phyloP scores from a whole-genome alignment of 2,797 vertebrate genomes.

The Lerista edwardsae region DNA sequence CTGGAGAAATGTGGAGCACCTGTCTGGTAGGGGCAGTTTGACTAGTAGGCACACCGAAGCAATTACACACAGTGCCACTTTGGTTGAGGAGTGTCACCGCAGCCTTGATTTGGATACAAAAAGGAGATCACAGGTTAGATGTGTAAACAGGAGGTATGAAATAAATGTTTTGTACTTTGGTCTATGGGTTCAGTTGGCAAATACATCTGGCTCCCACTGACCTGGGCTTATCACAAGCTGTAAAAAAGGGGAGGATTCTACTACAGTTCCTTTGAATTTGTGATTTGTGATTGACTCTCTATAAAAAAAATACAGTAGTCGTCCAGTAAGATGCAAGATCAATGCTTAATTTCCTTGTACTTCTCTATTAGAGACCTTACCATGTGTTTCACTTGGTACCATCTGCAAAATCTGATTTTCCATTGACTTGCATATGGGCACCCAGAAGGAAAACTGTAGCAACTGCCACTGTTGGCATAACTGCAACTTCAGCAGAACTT shows the following conservation, averaged over 20 bases:
- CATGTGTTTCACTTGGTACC: not conserved
- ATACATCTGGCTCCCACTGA: not conserved
- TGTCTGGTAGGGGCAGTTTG: not conserved
- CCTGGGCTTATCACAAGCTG: not conserved
- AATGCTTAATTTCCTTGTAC: no score
- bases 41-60: not conserved
- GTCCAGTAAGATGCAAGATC: not conserved
- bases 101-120: not conserved
- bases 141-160: not conserved
- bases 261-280: not conserved
- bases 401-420: not conserved
- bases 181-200: not conserved
- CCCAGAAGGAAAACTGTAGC: not conserved
- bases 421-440: not conserved
- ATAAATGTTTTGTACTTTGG: not conserved
- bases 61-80: conserved; percentile 1
- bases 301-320: not conserved
- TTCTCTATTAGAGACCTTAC: not conserved
- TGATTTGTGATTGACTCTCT: not conserved
- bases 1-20: not conserved
- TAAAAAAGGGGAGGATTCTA: not conserved
- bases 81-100: not conserved
- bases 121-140: not conserved
- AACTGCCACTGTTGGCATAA: not conserved
- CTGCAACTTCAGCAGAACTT: not conserved